Evolutionary conservation across 64 coral and sea anemone genomes (phyloP).

Genomic region (Platygyra sinensis): DNA sequence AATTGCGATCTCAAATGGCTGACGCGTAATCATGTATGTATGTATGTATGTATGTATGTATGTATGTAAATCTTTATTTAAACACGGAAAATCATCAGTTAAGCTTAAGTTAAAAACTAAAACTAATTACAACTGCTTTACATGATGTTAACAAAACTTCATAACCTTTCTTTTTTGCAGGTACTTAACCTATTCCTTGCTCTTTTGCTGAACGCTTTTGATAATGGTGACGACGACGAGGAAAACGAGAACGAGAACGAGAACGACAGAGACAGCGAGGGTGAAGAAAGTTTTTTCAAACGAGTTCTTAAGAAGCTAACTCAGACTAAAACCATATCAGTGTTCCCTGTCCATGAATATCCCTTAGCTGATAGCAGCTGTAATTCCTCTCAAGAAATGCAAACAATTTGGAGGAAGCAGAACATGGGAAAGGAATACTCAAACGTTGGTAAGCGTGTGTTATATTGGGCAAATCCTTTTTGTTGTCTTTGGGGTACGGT

Average conservation of each 20-base stretch:
- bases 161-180: neutral
- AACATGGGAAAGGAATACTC: neutral
- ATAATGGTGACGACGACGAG: slow-evolving; percentile 50
- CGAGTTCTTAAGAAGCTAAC: slow-evolving; percentile 8
- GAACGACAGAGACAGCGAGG: neutral
- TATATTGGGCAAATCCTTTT: no score
- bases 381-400: slow-evolving; percentile 23
- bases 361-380: neutral
- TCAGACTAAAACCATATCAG: slow-evolving; percentile 38
- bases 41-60: no score
- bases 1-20: no score
- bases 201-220: slow-evolving; percentile 62
- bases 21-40: neutral
- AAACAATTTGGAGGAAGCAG: neutral
- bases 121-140: no score
- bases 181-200: slow-evolving; percentile 71
- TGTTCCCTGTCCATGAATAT: neutral
- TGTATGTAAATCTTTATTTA: no score
- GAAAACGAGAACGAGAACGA: slow-evolving; percentile 31
- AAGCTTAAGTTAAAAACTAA: no score
- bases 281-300: slow-evolving; percentile 10
- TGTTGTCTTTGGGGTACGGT: no score
- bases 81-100: no score
- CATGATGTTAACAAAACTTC: neutral
- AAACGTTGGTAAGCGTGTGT: neutral